phyloP scores from a whole-genome alignment of 53 echinoderm and acorn worm species.

The Zoroaster sp. region DNA sequence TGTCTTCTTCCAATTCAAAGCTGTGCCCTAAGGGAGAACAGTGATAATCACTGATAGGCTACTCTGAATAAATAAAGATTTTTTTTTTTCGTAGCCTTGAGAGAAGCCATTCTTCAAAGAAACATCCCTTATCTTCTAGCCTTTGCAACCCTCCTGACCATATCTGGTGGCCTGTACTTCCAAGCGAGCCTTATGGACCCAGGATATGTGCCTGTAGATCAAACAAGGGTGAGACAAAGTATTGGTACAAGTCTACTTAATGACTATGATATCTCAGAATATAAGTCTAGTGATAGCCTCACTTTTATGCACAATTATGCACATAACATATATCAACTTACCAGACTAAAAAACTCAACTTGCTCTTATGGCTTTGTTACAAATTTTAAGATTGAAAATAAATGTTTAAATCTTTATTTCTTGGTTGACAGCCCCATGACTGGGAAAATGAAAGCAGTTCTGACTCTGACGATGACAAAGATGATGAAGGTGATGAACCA shows the following conservation, averaged over 20 bases:
- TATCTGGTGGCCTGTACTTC: slow-evolving; percentile 79
- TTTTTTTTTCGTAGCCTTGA: slow-evolving; percentile 56
- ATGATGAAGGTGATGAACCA: slow-evolving; percentile 29
- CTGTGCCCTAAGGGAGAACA: too few relatives aligned
- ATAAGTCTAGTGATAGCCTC: background rate
- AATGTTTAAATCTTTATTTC: background rate
- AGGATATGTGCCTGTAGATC: slow-evolving; percentile 77
- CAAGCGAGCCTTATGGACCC: slow-evolving; percentile 91
- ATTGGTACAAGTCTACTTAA: background rate
- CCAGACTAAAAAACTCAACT: too few relatives aligned
- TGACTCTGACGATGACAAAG: slow-evolving; percentile 49
- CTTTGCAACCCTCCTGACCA: slow-evolving; percentile 63
- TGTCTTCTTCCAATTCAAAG: too few relatives aligned
- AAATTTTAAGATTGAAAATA: background rate
- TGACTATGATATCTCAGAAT: background rate
- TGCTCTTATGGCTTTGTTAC: background rate
- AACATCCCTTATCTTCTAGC: slow-evolving; percentile 50
- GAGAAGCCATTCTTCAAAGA: slow-evolving; percentile 59
- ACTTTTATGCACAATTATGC: too few relatives aligned
- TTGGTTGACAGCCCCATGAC: slow-evolving; percentile 17
- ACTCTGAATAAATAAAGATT: background rate
- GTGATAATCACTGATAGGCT: background rate
- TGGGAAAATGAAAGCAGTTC: slow-evolving; percentile 57
- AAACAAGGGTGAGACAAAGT: slow-evolving; percentile 63
- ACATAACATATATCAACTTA: too few relatives aligned